A percentile compares a stretch with the other conserved stretches of the same genome.
These are phyloP conservation scores for Nemopilema nomurai DNA, from an alignment of 30 jellyfish, hydroid and myxozoan species.

Conservation along the genomic window DNA sequence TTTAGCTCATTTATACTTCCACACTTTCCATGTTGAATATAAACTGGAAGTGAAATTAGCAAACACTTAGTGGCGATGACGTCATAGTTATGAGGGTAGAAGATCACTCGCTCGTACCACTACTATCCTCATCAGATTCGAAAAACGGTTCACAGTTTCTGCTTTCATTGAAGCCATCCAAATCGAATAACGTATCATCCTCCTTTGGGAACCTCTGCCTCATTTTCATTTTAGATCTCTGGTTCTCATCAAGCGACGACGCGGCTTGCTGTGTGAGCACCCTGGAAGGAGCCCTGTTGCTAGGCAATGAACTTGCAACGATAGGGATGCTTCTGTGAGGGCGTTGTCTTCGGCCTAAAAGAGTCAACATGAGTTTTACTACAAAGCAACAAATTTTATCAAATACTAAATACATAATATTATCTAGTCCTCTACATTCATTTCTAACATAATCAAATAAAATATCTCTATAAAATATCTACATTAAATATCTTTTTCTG, in stretches of 20 bases:
- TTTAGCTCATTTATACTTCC: no score
- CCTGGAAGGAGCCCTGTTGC: constrained; percentile 41
- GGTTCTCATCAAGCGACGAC: constrained; percentile 31
- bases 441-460: no score
- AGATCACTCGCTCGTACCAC: constrained; percentile 60
- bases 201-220: constrained; percentile 28
- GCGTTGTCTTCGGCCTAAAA: constrained; percentile 41
- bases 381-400: no score
- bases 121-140: constrained; percentile 96
- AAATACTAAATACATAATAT: no score
- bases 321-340: constrained; percentile 32
- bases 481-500: no score
- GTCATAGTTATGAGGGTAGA: no score
- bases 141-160: constrained; percentile 83
- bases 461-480: no score
- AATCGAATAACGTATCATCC: constrained; percentile 89
- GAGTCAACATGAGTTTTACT: no score
- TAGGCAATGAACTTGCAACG: constrained; percentile 29
- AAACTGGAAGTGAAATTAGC: no score
- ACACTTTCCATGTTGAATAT: no score
- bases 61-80: no score
- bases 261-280: constrained; percentile 29
- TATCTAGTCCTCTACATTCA: no score
- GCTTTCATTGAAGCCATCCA: constrained; percentile 93
- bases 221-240: constrained; percentile 12